Evolutionary conservation across 1,140 invertebrate genomes (phyloP).

Genomic region (Papilio aristodemus): DNA sequence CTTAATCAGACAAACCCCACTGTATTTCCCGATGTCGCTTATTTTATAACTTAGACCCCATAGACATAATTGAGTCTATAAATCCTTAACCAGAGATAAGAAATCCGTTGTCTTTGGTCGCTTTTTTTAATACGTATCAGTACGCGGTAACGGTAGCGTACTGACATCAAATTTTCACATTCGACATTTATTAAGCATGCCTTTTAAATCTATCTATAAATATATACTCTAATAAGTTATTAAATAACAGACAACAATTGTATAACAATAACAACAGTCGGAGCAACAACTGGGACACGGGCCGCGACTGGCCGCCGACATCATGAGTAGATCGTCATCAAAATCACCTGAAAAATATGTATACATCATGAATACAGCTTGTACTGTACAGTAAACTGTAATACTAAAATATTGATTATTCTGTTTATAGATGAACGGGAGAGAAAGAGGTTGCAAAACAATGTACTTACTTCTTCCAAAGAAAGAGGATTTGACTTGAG

Average conservation of each 20-base stretch:
- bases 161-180: no score
- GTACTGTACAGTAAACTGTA: no score
- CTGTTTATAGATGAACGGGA: background rate
- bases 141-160: background rate
- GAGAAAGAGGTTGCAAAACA: background rate
- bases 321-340: conserved; percentile 88
- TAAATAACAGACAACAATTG: conserved; percentile 19
- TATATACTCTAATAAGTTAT: conserved; percentile 14
- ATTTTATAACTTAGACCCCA: background rate
- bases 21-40: no score
- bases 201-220: no score
- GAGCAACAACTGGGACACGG: background rate
- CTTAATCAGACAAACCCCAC: no score
- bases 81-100: background rate
- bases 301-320: background rate
- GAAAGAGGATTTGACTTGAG: conserved; percentile 87
- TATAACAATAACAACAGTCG: conserved; percentile 24
- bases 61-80: background rate
- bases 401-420: no score
- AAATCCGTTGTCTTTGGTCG: conserved; percentile 26
- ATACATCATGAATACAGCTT: conserved; percentile 7
- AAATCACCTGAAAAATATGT: conserved; percentile 82
- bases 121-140: background rate
- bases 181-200: no score
- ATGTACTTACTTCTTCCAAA: conserved; percentile 84